A percentile compares a stretch with the other conserved stretches of the same genome.
Evolutionary conservation across 2,888 invertebrate species (phyloP).

Genomic region (Scaptomyza cyrtandrae): DNA sequence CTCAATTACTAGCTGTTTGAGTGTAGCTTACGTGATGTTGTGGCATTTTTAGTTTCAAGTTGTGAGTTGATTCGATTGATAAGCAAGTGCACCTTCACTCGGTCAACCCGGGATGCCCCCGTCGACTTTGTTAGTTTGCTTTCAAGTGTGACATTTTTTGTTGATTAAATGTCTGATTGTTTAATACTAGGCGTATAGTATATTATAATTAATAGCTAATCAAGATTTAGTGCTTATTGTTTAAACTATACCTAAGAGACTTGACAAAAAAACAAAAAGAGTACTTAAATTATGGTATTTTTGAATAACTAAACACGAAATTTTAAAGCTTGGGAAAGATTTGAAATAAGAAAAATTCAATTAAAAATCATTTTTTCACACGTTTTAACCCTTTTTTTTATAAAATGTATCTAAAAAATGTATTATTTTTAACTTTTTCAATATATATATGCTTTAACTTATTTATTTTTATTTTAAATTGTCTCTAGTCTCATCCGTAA

Average conservation of each 20-base stretch:
- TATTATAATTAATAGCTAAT: not conserved
- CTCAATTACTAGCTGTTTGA: not conserved
- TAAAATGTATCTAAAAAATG: no score
- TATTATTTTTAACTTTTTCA: no score
- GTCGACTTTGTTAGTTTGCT: not conserved
- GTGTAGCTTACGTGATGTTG: constrained; percentile 1
- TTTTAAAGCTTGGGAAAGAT: no score
- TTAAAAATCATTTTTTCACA: no score
- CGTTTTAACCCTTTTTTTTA: no score
- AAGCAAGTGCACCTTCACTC: constrained; percentile 1
- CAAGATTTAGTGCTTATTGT: not conserved
- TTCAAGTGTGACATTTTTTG: not conserved
- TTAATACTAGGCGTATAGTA: not conserved
- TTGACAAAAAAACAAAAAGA: not conserved
- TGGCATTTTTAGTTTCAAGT: not conserved
- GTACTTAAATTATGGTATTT: no score
- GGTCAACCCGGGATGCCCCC: not conserved
- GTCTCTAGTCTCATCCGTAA: no score
- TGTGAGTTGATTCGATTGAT: not conserved
- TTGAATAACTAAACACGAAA: not conserved
- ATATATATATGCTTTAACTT: no score
- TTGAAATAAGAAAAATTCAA: no score
- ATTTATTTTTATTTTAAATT: no score
- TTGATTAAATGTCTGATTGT: not conserved
- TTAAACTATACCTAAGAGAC: not conserved